Evolutionary conservation across 2,113 vertebrate genomes (phyloP).

Genomic region (Ia io): DNA sequence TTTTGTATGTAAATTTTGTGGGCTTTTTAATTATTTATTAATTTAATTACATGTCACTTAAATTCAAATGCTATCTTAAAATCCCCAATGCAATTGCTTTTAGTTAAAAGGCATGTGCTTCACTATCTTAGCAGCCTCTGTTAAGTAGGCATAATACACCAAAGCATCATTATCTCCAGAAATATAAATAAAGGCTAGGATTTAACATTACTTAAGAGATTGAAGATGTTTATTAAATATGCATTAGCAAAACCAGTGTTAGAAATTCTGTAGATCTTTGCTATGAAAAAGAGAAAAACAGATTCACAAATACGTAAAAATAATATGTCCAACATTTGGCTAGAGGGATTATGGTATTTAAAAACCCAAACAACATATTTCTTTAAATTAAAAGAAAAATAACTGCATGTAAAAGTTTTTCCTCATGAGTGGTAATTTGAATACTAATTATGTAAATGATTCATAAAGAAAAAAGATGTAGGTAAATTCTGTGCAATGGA

Average conservation of each 20-base stretch:
- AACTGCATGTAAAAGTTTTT: neutral
- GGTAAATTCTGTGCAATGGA: neutral
- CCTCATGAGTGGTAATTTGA: neutral
- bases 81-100: constrained; percentile 5
- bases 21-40: neutral
- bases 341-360: neutral
- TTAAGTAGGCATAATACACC: neutral
- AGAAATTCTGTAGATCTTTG: neutral
- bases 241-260: constrained; percentile 12
- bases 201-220: neutral
- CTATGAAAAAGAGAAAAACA: neutral
- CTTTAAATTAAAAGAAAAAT: neutral
- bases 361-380: neutral
- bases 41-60: constrained; percentile 22
- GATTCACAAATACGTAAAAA: neutral
- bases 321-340: neutral
- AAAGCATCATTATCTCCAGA: neutral
- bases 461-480: neutral
- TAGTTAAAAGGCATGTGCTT: neutral
- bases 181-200: neutral
- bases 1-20: neutral
- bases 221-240: constrained; percentile 40
- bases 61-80: constrained; percentile 31
- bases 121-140: neutral
- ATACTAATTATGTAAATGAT: neutral